A percentile compares a stretch with the other conserved stretches of the same genome.
Evolutionary conservation across 1,140 invertebrate species (phyloP).

Genomic region (Doryteuthis pealeii): DNA sequence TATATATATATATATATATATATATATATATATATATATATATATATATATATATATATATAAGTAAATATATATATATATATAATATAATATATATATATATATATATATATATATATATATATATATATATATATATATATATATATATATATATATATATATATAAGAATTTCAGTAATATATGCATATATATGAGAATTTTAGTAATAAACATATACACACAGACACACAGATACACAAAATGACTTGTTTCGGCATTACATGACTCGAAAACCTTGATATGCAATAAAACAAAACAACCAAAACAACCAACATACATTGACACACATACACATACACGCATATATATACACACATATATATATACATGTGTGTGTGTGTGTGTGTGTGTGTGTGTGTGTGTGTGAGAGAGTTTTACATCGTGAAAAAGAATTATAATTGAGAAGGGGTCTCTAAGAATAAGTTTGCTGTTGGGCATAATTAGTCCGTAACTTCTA

Average conservation of each 20-base stretch:
- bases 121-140: not conserved
- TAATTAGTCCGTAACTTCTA: too few species aligned
- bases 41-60: not conserved
- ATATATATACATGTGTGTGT: not conserved
- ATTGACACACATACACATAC: not conserved
- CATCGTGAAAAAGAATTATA: too few species aligned
- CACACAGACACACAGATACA: too few species aligned
- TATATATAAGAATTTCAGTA: not conserved
- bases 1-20: not conserved
- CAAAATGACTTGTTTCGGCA: too few species aligned
- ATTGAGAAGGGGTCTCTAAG: too few species aligned
- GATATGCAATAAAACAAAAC: too few species aligned
- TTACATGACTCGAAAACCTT: too few species aligned
- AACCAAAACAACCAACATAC: too few species aligned
- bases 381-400: not conserved
- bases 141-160: conserved; percentile 1
- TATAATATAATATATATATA: not conserved
- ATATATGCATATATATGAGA: not conserved
- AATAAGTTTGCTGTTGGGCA: too few species aligned
- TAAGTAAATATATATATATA: too few species aligned
- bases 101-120: not conserved
- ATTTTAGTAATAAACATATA: not conserved
- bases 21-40: not conserved
- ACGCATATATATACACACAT: not conserved
- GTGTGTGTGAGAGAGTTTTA: too few species aligned